Evolutionary conservation across 2,113 vertebrate genomes (phyloP), one percentile per base, ranked within the genome.

Genomic region (Oophaga pumilio): DNA sequence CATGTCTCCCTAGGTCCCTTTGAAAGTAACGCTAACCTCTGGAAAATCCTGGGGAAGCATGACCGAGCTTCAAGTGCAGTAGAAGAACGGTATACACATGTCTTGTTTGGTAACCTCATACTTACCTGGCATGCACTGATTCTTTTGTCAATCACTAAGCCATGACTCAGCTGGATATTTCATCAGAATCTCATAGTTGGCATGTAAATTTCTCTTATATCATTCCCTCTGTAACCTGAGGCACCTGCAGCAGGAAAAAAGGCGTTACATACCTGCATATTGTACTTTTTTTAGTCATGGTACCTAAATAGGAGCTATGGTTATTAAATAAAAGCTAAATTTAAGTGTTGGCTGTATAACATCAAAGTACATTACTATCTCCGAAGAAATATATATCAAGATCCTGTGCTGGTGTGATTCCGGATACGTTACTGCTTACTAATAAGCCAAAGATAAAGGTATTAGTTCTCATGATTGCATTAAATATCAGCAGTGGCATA

Each of bases 21-120:
- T 97, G 91, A 97, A 96, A 94, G 96, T 98, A 91, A 95, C 90
- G 71, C 90, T 98, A 89, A 96, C 93, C 84, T 90, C 89, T 28
- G 97, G 97, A 89, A 95, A 91, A 89, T 96, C 97, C 4, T 99
- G 97, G 97, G 97, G 97, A 86, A 95, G 95, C 91, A 96, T 98
- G 97, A 93, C 91, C 89, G 97, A 96, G 89, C 91, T 96, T 87
- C 89, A 89, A 85, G 90, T 89, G 89, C 85, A 89, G 87, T 91
- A 87, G 85, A 91, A 85, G 87, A 73, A 90, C 92, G 90, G 93
- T 85, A 89, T 82, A 74, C 5, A 22, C 86, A 89, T 78, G 89
- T 91, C 85, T 89, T 91, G 84, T 90, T 91, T 92, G 90, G 88
- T 81, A 82, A 90, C 92, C n/a, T 6, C 85, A 60, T 82, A 93